Evolutionary conservation across 2,797 vertebrate genomes (phyloP), one percentile per base, ranked within the genome.

Genomic region (Clarias pachynema): DNA sequence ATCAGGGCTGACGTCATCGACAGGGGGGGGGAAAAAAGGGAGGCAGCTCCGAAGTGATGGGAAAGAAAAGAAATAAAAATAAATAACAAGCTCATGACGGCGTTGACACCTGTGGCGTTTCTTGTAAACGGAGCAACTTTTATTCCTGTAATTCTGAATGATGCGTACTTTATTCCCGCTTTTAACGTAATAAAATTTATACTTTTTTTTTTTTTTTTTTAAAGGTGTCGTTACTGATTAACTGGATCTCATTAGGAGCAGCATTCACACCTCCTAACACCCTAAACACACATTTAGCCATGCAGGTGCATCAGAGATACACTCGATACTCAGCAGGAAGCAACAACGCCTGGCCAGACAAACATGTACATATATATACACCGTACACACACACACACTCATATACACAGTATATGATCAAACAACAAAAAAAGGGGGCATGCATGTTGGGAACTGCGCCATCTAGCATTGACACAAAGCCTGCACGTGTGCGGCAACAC

Each of bases 1-100:
- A 85, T 65, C 81, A 5, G 68, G 65, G 70, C 78, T 86, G 88
- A 89, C 85, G 86, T 89, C 89, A 90, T 40, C 37, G 83, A 84
- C 37, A 44, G 79, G 74, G 70, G 40, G 40, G 44, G 44, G 44
- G 44, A 9, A 87, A 5, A 9, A 87, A 5, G 31, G 44, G 79
- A 77, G 62, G 63, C 63, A 81, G 86, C 83, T 44, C 69, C 34
- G 44, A 66, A 16, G 1, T 24, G 26, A 68, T 34, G 84, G 53
- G 68, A 77, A 82, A 66, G 18, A 72, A 82, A 73, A 84, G 56
- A 68, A 49, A 84, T 0, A 24, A 10, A 79, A 78, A 72, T 5
- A 37, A 37, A 37, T 37, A 37, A 56, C 60, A 85, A 77, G 68
- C 73, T 62, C 49, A 75, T 82, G 88, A 87, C 60, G 3, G 15